Evolutionary conservation across 2,797 vertebrate genomes (phyloP), one percentile per base, ranked within the genome.

Genomic region (Periophthalmus magnuspinnatus): DNA sequence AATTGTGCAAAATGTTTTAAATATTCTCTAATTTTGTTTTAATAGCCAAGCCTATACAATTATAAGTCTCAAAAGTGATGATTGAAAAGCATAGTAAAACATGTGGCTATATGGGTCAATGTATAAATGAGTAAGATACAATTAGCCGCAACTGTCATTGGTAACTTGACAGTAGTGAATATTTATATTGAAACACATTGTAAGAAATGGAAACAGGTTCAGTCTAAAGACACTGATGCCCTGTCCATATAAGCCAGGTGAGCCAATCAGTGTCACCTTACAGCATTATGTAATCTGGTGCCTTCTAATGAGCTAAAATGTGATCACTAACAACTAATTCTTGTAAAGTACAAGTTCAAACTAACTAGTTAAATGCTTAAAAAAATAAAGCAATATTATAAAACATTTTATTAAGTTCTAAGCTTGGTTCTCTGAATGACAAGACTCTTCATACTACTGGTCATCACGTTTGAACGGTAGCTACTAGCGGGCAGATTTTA

Each of bases 161-260:
- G 70, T 70, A 81, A 72, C 58, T 80, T 65, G 48, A 80, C 80
- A 84, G 79, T 68, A 87, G 81, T 70, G 38, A 3, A 41, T 38
- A 41, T 13, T 41, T 41, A 41, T 41, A 41, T 13, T 52, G 19
- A 52, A 52, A 3, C 48, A 48, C 14, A 48, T 5, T 1, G 6
- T 50, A 50, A 83, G 68, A 55, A 64, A 77, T 75, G 78, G 74
- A 74, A 68, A 50, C 60, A 65, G 45, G 41, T n/a, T 14, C 71
- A 22, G 55, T 60, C 14, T 50, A 80, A 78, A 75, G 82, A 67
- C 68, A 72, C 73, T 22, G 13, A 77, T 71, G 84, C 75, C 82
- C 81, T 83, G 80, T 70, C 67, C 71, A 78, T 72, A 81, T 76
- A 83, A 83, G 80, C 81, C 85, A 78, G 84, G 80, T 84, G 85